These are phyloP conservation scores for Pristiophorus japonicus DNA, from an alignment of 2,113 vertebrate genomes.

Conservation along the genomic window DNA sequence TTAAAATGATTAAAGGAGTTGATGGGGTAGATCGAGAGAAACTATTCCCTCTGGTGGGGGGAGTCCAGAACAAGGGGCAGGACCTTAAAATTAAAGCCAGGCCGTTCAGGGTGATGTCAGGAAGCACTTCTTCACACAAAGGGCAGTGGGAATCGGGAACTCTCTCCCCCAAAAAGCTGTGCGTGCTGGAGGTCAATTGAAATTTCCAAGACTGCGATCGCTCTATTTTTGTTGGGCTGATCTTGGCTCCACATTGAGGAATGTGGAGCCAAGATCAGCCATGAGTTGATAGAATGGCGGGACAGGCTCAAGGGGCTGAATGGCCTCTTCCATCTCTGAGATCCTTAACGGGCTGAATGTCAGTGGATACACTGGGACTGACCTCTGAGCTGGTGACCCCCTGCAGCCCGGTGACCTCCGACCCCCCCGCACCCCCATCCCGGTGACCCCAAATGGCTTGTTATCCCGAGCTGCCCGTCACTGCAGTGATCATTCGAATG, in stretches of 20 bases:
- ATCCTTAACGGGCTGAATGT: background rate
- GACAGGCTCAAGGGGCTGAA: background rate
- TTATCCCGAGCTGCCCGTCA: background rate
- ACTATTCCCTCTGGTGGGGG: background rate
- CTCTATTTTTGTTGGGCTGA: no score
- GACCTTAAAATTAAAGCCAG: background rate
- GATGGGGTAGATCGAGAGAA: background rate
- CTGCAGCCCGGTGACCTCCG: no score
- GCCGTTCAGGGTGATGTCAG: no score
- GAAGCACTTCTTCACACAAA: no score
- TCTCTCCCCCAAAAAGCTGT: no score
- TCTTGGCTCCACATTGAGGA: no score
- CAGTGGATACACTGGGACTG: background rate
- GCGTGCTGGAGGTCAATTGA: no score
- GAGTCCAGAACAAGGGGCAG: background rate
- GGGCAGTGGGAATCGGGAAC: no score
- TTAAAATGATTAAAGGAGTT: background rate
- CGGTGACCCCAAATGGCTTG: background rate
- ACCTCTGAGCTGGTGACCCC: background rate
- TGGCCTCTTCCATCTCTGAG: background rate
- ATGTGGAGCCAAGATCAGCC: background rate
- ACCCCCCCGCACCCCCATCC: background rate
- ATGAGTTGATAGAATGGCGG: background rate
- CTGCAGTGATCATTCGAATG: background rate
- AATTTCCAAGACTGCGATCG: no score